Base-by-base conservation (phyloP, 2,888 invertebrate species). In the Ectropis crepuscularia region DNA sequence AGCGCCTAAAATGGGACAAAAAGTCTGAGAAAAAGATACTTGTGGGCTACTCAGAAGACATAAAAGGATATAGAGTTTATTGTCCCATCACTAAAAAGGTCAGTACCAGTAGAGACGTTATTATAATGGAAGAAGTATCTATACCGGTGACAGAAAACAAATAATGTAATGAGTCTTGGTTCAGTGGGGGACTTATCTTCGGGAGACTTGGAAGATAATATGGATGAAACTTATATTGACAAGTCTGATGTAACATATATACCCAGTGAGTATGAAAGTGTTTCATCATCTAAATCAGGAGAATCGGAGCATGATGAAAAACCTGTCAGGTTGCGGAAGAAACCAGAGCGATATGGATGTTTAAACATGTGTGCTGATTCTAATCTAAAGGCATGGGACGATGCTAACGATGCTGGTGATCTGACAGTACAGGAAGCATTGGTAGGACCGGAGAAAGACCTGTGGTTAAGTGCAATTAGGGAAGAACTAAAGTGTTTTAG, bases 141-240 rank as follows among this genome's bases (percentile, higher is more conserved):
- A 28, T 28, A 28, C 16, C 16, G 1, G 16, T 28, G 16, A 28
- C 16, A 28, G 16, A 28, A 28, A 28, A 28, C 16, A 28, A 28
- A 28, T 1, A 28, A 28, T 28, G 16, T 28, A 28, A 28, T 11
- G 16, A 16, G 11, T 12, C 47, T 12, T 7, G 47, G 57, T 75
- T 63, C 73, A 73, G 71, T 70, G 68, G 72, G 67, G 71, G 68
- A 71, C 16, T 46, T 43, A 5, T 8, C 12, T 47, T 68, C 60
- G 57, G 63, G 16, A 28, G 16, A 28, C 16, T 28, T 46, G 50
- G 57, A 28, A 28, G 16, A 28, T 28, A 28, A 28, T 28, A 4
- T 28, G 16, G 16, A 28, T 28, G 16, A 28, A 28, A 28, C 16
- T 28, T 28, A 28, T 28, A 28, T 28, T 28, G 16, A 28, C 16